Evolutionary conservation across 1,140 invertebrate genomes (phyloP).

Genomic region (Temnothorax longispinosus): DNA sequence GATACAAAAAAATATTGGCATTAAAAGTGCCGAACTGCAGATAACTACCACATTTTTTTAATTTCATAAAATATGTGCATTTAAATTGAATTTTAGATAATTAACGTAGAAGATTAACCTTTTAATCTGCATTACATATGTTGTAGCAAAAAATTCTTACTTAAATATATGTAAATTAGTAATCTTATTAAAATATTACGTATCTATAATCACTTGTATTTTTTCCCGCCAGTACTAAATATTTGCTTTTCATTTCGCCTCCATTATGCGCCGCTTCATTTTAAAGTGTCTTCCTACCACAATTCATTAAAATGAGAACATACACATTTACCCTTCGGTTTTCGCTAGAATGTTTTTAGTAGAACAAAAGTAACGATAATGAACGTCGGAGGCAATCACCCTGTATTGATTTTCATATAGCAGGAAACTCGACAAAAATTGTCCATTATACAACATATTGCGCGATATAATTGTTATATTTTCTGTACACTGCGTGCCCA

Average conservation of each 20-base stretch:
- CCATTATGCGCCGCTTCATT: constrained; percentile 11
- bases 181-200: background rate
- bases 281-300: constrained; percentile 54
- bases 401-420: constrained; percentile 62
- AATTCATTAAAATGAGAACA: constrained; percentile 45
- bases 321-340: constrained; percentile 12
- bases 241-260: constrained; percentile 17
- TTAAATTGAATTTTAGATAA: background rate
- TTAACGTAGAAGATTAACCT: background rate
- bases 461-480: background rate
- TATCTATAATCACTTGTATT: background rate
- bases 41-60: background rate
- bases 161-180: constrained; percentile 8
- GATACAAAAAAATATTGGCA: background rate
- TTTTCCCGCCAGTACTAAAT: background rate
- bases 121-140: background rate
- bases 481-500: background rate
- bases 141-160: background rate
- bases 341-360: constrained; percentile 50
- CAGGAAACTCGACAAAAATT: constrained; percentile 37
- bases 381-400: constrained; percentile 42
- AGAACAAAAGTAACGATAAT: constrained; percentile 43
- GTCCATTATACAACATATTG: background rate
- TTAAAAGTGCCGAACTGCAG: background rate
- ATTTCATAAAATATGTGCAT: background rate